Evolutionary conservation across 2,888 invertebrate species (phyloP), one percentile per base, ranked within the genome.

Genomic region (Herminia tarsipennalis): DNA sequence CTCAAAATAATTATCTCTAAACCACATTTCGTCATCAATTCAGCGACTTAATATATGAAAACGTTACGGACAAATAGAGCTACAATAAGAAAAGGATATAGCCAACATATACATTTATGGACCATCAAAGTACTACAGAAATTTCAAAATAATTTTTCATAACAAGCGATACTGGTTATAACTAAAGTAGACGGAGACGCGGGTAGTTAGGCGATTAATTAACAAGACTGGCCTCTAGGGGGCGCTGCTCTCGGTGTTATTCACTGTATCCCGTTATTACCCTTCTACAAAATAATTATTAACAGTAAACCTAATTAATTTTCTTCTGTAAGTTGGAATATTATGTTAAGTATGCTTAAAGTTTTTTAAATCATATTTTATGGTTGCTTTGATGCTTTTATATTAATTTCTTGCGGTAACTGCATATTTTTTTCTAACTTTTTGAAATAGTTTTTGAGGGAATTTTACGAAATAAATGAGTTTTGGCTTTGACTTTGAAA

Each of bases 201-300:
- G 56, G 73, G 73, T 79, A 78, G 76, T 77, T 76, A 60, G 60
- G 59, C 77, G 73, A 83, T 81, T 81, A 82, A 83, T 83, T 83
- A 83, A 77, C 76, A 73, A 65, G 72, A 76, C 76, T 74, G 65
- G 66, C 71, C 81, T 72, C 74, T 57, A 65, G 79, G 68, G 81
- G 67, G 70, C 61, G 66, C 70, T 65, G 56, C 69, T 59, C 59
- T 45, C 48, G 46, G 71, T 76, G 78, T 79, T 78, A 82, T 80
- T 77, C 73, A 76, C 75, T 74, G 70, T 71, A 57, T 70, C 60
- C 56, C 66, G 53, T 66, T 72, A 70, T 69, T 69, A 75, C 73
- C 76, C 76, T 74, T 76, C 70, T 73, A 63, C 67, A 56, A 79
- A 77, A 80, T 80, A 76, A 79, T 81, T 76, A 80, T 79, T 74